Evolutionary conservation across 1,140 invertebrate genomes (phyloP).

Genomic region (Philaenus spumarius): DNA sequence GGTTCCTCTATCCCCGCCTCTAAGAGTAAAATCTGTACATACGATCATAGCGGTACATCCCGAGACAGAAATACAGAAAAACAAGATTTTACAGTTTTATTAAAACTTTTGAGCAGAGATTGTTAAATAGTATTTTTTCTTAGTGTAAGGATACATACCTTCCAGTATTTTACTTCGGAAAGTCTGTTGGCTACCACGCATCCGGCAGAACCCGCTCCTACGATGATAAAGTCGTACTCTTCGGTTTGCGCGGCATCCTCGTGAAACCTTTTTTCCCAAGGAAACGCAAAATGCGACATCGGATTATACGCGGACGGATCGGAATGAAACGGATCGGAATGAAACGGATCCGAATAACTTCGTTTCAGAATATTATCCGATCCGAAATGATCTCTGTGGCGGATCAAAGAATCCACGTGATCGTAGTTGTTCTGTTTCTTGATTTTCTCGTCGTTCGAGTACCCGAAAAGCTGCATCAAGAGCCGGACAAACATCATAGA

Average conservation of each 20-base stretch:
- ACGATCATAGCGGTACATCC: no score
- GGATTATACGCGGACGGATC: not conserved
- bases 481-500: constrained; percentile 50
- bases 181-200: constrained; percentile 29
- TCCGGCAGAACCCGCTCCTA: constrained; percentile 42
- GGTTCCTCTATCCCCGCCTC: constrained; percentile 74
- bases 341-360: no score
- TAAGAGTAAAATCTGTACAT: constrained; percentile 50
- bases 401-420: no score
- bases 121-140: no score
- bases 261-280: not conserved
- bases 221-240: constrained; percentile 49
- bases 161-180: constrained; percentile 27
- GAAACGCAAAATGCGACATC: not conserved
- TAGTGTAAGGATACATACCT: constrained; percentile 21
- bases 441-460: constrained; percentile 38
- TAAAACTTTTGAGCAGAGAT: no score
- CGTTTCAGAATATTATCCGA: no score
- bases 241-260: not conserved
- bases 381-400: no score
- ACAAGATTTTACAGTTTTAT: no score
- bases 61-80: no score
- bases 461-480: constrained; percentile 48
- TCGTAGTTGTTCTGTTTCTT: not conserved
- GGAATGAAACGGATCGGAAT: not conserved